Evolutionary conservation across 2,888 invertebrate species (phyloP), one percentile per base, ranked within the genome.

Genomic region (Cephus nigrinus): DNA sequence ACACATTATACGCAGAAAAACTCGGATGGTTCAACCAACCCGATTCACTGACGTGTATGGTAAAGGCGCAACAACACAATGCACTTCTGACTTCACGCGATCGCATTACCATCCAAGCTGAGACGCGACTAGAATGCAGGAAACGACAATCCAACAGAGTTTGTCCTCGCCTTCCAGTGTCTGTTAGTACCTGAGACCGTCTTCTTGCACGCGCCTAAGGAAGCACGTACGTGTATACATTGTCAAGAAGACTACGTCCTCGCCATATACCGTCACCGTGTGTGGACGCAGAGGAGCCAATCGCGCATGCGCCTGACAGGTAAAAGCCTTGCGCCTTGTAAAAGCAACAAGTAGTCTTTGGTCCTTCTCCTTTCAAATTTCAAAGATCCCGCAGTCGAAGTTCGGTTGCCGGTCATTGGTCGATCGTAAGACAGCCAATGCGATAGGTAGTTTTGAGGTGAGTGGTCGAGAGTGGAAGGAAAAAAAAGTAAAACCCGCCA

Each of bases 101-200:
- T 81, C 81, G 79, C 82, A 83, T 81, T 82, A 82, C 82, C 84
- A 86, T 85, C 84, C 84, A 84, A 83, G 84, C 81, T 82, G 75
- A 81, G 75, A 80, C 83, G 83, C 83, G 87, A 83, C 36, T 35
- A 40, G 83, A 85, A 82, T 86, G 73, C 77, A n/a, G 68, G 73
- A 55, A 36, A 68, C 68, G 75, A 55, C 79, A 73, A 69, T 78
- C 79, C 80, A 76, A 78, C 75, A 76, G 55, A 73, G 68, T 68
- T 72, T 71, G 33, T 69, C 33, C 35, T 35, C 35, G n/a, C 15
- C n/a, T 72, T 34, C 40, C 35, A 30, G 33, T 30, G 68, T 40
- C 40, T 69, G 35, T 75, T 30, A 15, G 30, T 35, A 71, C 74
- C 69, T 76, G 79, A 72, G 77, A 74, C 69, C 77, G 74, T 68